Evolutionary conservation across 2,797 vertebrate species (phyloP).

Genomic region (Eospalax fontanierii): DNA sequence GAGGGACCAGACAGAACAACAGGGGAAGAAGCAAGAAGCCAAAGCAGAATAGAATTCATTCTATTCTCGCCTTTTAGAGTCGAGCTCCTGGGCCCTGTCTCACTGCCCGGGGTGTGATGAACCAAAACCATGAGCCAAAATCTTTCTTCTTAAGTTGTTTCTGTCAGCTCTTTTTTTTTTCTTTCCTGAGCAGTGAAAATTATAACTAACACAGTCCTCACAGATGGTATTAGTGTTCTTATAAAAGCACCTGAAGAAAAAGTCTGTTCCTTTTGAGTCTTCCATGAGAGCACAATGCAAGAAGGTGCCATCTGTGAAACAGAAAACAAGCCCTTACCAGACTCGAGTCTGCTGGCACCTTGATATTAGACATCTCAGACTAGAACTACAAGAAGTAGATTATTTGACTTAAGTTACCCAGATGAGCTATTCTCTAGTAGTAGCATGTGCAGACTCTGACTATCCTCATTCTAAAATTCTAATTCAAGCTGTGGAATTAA

Average conservation of each 20-base stretch:
- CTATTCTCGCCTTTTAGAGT: background rate
- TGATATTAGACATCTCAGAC: background rate
- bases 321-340: background rate
- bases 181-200: background rate
- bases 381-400: background rate
- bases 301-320: background rate
- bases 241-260: background rate
- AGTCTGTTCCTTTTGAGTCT: background rate
- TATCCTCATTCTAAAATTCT: background rate
- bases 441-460: background rate
- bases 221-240: accelerated
- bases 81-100: background rate
- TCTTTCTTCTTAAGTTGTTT: background rate
- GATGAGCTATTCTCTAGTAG: background rate
- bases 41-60: too few species aligned
- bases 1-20: too few species aligned
- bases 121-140: background rate
- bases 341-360: background rate
- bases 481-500: conserved; percentile 16
- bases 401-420: background rate
- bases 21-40: background rate
- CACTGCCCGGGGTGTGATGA: accelerated
- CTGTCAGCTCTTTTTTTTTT: background rate
- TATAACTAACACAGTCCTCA: background rate
- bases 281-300: background rate